These are phyloP conservation scores for Xerus inauris DNA, from an alignment of 2,113 vertebrate species.

Conservation along the genomic window DNA sequence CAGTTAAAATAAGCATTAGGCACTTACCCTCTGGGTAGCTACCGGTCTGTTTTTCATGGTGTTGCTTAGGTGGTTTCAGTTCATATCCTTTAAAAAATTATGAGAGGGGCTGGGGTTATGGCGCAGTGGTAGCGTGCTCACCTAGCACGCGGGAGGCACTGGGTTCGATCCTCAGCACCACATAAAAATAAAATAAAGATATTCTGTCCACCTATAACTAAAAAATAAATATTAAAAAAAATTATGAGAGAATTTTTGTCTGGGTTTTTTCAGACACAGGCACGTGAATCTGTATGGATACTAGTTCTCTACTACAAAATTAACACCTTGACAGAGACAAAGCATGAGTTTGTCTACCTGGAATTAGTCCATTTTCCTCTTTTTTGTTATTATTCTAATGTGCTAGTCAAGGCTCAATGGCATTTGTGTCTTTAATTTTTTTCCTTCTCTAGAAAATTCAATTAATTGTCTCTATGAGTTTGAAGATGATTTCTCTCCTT, in stretches of 20 bases:
- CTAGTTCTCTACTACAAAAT: background rate
- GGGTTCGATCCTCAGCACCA: no score
- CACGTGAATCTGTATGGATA: background rate
- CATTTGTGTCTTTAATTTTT: background rate
- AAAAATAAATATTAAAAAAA: no score
- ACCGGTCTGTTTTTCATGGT: background rate
- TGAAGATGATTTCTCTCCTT: background rate
- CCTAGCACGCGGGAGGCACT: no score
- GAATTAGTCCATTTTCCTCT: background rate
- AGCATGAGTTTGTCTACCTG: background rate
- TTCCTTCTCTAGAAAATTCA: background rate
- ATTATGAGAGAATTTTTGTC: background rate
- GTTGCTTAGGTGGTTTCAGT: background rate
- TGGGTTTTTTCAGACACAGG: background rate
- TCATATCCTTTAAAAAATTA: background rate
- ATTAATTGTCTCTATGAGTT: background rate
- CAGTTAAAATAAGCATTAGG: background rate
- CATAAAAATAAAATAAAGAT: no score
- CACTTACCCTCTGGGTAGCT: background rate
- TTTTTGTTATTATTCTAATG: background rate
- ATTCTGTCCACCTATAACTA: no score
- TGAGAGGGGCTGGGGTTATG: no score
- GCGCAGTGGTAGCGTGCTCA: no score
- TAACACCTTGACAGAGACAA: background rate
- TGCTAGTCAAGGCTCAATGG: background rate